Conservation (phyloP, 2,888 invertebrate genomes). For the Elysia crispata region DNA sequence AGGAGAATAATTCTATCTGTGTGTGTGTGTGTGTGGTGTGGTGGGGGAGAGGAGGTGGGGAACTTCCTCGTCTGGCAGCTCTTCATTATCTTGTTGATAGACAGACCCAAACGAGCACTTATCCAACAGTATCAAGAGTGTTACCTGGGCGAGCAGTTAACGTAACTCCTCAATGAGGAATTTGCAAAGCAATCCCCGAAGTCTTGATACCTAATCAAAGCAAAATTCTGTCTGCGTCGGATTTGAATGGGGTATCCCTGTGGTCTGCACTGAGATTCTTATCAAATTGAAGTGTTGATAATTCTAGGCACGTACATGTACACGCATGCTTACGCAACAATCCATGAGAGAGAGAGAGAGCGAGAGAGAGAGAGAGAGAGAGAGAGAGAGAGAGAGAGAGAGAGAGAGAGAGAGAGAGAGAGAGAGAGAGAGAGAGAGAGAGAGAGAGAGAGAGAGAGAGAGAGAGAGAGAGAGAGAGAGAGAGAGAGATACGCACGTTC, state of each 20-base stretch:
- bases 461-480: no score
- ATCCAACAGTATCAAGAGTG: neutral
- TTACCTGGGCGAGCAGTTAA: neutral
- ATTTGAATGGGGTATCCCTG: no score
- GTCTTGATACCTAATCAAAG: no score
- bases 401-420: no score
- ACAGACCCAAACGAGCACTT: neutral
- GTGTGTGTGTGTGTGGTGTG: no score
- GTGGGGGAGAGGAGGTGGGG: neutral
- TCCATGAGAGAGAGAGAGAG: neutral
- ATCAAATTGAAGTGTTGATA: no score
- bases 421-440: neutral
- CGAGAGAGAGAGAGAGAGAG: neutral
- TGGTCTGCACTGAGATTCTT: no score
- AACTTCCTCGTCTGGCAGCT: neutral
- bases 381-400: constrained; percentile 31
- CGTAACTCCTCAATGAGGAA: neutral
- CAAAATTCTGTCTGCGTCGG: no score
- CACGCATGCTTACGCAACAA: constrained; percentile 12
- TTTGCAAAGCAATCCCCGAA: no score
- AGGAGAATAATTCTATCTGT: neutral
- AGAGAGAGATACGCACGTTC: no score
- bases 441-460: constrained; percentile 30
- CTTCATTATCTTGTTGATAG: constrained; percentile 1
- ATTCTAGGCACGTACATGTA: neutral